Evolutionary conservation across 1,140 invertebrate species (phyloP).

Genomic region (Galleria mellonella): DNA sequence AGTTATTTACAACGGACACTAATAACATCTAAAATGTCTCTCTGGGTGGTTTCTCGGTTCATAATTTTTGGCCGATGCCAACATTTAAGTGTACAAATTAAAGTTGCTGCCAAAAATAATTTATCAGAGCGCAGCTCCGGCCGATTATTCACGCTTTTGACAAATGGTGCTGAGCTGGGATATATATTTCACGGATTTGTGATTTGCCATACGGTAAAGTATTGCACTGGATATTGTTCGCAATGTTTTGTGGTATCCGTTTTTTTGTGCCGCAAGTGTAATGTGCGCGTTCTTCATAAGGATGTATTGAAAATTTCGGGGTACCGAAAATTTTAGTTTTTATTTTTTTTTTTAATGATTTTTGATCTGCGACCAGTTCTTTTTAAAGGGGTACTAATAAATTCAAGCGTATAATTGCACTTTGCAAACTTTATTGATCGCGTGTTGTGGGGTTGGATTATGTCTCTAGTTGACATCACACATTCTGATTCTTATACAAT

Average conservation of each 20-base stretch:
- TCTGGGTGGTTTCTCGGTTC: constrained; percentile 14
- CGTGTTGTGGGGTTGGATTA: no score
- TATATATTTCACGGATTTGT: constrained; percentile 42
- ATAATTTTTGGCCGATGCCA: constrained; percentile 11
- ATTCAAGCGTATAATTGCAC: no score
- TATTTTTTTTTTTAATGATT: no score
- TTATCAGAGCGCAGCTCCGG: constrained; percentile 16
- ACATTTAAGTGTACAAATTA: constrained; percentile 19
- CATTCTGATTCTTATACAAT: no score
- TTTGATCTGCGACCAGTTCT: no score
- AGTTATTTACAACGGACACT: no score
- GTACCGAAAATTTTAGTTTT: no score
- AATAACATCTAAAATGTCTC: not conserved
- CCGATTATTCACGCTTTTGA: constrained; percentile 45
- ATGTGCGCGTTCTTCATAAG: not conserved
- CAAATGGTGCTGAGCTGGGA: constrained; percentile 27
- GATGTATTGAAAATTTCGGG: no score
- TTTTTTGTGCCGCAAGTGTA: not conserved
- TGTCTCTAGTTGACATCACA: no score
- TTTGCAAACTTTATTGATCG: no score
- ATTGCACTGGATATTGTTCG: constrained; percentile 14
- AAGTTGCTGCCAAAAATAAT: constrained; percentile 40
- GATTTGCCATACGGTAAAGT: constrained; percentile 18
- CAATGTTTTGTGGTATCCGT: constrained; percentile 1
- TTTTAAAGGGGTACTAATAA: no score